phyloP scores from a whole-genome alignment of 2,797 vertebrate genomes.

The Geotrypetes seraphini region DNA sequence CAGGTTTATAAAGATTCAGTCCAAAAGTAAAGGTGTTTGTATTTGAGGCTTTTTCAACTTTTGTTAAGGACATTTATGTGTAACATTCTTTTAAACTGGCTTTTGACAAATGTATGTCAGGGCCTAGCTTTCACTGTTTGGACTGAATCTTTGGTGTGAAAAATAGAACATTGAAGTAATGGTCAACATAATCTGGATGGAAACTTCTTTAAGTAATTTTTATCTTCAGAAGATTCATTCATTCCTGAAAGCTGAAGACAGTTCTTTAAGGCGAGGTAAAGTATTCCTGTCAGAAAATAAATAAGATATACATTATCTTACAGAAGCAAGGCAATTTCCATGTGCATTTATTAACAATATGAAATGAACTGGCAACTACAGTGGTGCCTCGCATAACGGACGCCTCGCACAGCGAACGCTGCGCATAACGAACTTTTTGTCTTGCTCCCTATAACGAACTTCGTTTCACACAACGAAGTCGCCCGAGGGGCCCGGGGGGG shows the following conservation, averaged over 20 bases:
- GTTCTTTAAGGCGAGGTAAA: conserved; percentile 42
- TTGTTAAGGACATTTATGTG: too few species aligned
- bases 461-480: too few species aligned
- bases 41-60: too few species aligned
- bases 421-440: too few species aligned
- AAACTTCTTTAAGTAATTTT: conserved; percentile 3
- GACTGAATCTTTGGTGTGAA: conserved; percentile 13
- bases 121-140: neutral
- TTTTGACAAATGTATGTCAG: neutral
- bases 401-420: too few species aligned
- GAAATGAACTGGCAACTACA: too few species aligned
- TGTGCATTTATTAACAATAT: too few species aligned
- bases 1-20: neutral
- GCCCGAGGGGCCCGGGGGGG: too few species aligned
- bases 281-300: conserved; percentile 40
- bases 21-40: too few species aligned
- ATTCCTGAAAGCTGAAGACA: conserved; percentile 59
- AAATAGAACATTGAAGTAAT: conserved; percentile 12
- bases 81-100: too few species aligned
- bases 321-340: neutral
- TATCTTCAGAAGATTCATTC: conserved; percentile 7
- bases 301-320: conserved; percentile 12
- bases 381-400: too few species aligned
- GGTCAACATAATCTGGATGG: neutral
- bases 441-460: too few species aligned